These are phyloP conservation scores for Poeciliopsis occidentalis DNA, from an alignment of 2,113 vertebrate species.

Conservation along the genomic window DNA sequence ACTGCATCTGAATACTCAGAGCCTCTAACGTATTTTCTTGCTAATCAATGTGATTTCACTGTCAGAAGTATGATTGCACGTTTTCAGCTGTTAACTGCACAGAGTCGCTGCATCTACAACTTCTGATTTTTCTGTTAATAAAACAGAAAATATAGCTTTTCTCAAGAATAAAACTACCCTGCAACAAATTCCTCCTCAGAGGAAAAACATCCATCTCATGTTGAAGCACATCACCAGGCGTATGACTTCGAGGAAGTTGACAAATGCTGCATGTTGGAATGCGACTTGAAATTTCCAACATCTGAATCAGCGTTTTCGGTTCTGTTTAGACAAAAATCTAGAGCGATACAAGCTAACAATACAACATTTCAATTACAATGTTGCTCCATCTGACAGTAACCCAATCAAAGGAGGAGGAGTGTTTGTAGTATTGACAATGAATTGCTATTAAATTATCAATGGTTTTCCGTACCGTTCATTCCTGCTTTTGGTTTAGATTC, in stretches of 20 bases:
- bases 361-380: background rate
- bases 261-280: slow-evolving; percentile 30
- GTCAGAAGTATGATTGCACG: background rate
- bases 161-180: background rate
- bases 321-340: background rate
- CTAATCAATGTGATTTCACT: slow-evolving; percentile 15
- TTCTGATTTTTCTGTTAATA: background rate
- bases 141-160: background rate
- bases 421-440: too few relatives aligned
- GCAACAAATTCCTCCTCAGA: slow-evolving; percentile 1
- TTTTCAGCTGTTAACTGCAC: slow-evolving; percentile 6
- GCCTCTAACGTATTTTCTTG: background rate
- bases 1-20: background rate
- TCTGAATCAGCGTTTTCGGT: slow-evolving; percentile 15
- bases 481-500: background rate
- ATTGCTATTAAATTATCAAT: background rate
- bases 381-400: background rate
- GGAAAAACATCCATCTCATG: slow-evolving; percentile 32
- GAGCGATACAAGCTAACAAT: background rate
- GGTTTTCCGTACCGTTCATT: background rate
- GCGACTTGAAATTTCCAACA: slow-evolving; percentile 23
- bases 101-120: background rate
- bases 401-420: background rate
- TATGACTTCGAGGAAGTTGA: slow-evolving; percentile 49
- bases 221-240: slow-evolving; percentile 26